phyloP scores from a whole-genome alignment of 2,888 invertebrate genomes.

The Argyra leucocephala region DNA sequence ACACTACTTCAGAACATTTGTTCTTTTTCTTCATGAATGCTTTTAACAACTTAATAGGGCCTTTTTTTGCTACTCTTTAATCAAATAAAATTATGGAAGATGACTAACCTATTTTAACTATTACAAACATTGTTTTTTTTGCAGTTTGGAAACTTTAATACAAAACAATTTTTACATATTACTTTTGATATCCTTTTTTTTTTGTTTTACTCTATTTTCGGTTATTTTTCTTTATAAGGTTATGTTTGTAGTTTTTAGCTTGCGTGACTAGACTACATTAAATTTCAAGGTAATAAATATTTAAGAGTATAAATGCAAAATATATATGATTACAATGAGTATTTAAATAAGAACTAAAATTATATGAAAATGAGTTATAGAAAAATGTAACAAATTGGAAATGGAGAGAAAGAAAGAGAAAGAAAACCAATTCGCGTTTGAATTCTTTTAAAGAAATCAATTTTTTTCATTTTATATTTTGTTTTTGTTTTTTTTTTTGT shows the following conservation, averaged over 20 bases:
- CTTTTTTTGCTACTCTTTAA: no score
- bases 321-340: background rate
- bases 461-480: no score
- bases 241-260: background rate
- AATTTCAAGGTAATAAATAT: constrained; percentile 6
- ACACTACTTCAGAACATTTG: no score
- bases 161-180: no score
- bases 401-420: background rate
- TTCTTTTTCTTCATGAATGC: no score
- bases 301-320: constrained; percentile 1
- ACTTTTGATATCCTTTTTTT: background rate
- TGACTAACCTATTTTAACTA: no score
- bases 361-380: background rate
- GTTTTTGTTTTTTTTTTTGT: no score
- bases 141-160: no score
- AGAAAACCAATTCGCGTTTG: background rate
- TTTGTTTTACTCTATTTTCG: background rate
- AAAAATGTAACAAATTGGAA: background rate
- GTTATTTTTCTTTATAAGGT: background rate
- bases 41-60: no score
- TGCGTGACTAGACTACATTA: constrained; percentile 6
- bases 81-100: no score
- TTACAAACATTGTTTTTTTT: no score
- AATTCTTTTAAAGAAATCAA: no score
- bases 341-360: background rate